Base-by-base conservation (phyloP, 2,113 vertebrate species). In the Perca flavescens region DNA sequence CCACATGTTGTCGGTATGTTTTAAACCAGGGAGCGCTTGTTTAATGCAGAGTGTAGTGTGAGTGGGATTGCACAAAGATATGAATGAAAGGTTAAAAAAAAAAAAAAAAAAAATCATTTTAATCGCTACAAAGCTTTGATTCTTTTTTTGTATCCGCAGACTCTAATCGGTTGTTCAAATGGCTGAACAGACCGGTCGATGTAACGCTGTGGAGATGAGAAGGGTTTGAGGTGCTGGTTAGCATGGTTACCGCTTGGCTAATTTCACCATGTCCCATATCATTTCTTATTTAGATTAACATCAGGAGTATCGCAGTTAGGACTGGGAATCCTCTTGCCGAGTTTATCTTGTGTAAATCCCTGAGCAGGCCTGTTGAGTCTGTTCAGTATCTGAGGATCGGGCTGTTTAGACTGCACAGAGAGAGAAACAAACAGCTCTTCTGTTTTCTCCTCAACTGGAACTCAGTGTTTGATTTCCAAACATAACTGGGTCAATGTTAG, bases 321-420 rank as follows among this genome's bases (percentile, higher is more conserved):
- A 66, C n/a, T 3, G 71, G 65, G 76, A 57, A 63, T 66, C 57
- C 52, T 65, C 21, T 5, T 4, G 17, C 50, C 6, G 25, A 56
- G 82, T 67, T 46, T 46, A 25, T 83, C 61, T 22, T 60, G 6
- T 15, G 50, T 49, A 14, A 57, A 69, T n/a, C 36, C 13, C 46
- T 19, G 74, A 61, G 73, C 67, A 61, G 78, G 19, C 73, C 62
- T 88, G 74, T 71, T 82, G 75, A 70, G 82, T 88, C 82, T 85
- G 82, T 50, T 77, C 4, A 62, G 36, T 76, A 52, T 82, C 79
- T 60, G 73, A 69, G 47, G 56, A 11, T 5, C 2, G 11, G 19
- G 46, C 56, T 81, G 74, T 84, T 84, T 74, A 78, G 69, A 71
- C 73, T 80, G 66, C 10, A 25, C n/a, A 34, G 31, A 60, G 14